Percentiles rank a stretch among this genome's conserved stretches.
Evolutionary conservation across 2,113 vertebrate species (phyloP).

Genomic region (Calidris pugnax): DNA sequence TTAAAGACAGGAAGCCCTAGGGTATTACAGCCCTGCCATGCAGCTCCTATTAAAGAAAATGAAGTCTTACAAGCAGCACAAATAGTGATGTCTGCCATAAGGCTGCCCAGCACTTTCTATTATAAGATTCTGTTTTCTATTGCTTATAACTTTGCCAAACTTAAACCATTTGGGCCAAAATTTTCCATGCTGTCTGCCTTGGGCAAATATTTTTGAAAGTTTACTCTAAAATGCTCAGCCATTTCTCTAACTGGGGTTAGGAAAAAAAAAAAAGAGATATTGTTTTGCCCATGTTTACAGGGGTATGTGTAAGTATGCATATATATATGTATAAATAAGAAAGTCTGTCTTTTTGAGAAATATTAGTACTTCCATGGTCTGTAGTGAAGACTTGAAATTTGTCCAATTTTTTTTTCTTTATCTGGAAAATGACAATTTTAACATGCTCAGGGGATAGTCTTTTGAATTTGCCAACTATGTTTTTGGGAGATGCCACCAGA

Average conservation of each 20-base stretch:
- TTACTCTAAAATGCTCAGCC: neutral
- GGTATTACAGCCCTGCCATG: slow-evolving; percentile 42
- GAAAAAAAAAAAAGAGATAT: neutral
- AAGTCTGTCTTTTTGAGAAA: neutral
- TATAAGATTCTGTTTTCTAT: neutral
- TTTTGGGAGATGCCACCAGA: neutral
- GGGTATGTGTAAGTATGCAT: too few species aligned
- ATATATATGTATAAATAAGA: neutral
- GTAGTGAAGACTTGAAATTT: neutral
- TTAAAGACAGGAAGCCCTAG: slow-evolving; percentile 69
- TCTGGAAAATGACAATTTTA: neutral
- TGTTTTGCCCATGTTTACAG: neutral
- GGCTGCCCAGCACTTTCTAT: slow-evolving; percentile 30
- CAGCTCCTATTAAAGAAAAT: slow-evolving; percentile 54
- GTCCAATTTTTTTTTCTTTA: neutral
- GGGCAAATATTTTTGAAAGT: neutral
- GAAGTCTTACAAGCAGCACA: slow-evolving; percentile 37
- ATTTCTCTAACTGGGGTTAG: neutral
- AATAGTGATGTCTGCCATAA: neutral
- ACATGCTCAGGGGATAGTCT: neutral
- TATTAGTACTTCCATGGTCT: neutral
- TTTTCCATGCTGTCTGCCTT: slow-evolving; percentile 3
- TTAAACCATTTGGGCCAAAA: slow-evolving; percentile 10
- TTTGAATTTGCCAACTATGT: neutral
- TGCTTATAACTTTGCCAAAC: slow-evolving; percentile 24